phyloP scores from a whole-genome alignment of 1,140 invertebrate species.

The Psix sp. region DNA sequence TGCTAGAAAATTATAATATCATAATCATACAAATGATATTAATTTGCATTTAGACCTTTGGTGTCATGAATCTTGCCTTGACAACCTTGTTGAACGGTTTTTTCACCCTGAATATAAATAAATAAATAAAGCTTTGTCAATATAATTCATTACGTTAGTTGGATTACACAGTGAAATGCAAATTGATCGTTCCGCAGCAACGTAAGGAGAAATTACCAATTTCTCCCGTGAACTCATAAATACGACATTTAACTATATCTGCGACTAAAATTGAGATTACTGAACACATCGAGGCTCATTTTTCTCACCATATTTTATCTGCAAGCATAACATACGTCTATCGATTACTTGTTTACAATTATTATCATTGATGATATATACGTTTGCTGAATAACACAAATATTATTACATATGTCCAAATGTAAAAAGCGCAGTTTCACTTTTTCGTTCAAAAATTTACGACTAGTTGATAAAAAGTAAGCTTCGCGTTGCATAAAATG shows the following conservation, averaged over 20 bases:
- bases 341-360: constrained; percentile 10
- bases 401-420: not conserved
- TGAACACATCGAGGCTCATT: constrained; percentile 1
- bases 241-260: constrained; percentile 25
- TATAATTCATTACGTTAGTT: no score
- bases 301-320: constrained; percentile 28
- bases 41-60: no score
- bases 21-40: no score
- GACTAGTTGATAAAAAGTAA: not conserved
- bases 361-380: constrained; percentile 22
- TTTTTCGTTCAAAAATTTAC: constrained; percentile 3
- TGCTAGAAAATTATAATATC: no score
- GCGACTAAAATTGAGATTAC: constrained; percentile 24
- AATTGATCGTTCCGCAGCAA: no score
- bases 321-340: not conserved
- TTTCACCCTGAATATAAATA: no score
- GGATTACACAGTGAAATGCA: no score
- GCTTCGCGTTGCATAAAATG: no score
- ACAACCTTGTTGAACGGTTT: no score
- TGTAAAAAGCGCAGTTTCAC: not conserved
- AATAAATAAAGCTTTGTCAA: no score
- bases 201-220: constrained; percentile 33
- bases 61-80: no score
- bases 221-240: constrained; percentile 27
- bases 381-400: not conserved